Evolutionary conservation across 2,888 invertebrate genomes (phyloP).

Genomic region (Thymelicus sylvestris): DNA sequence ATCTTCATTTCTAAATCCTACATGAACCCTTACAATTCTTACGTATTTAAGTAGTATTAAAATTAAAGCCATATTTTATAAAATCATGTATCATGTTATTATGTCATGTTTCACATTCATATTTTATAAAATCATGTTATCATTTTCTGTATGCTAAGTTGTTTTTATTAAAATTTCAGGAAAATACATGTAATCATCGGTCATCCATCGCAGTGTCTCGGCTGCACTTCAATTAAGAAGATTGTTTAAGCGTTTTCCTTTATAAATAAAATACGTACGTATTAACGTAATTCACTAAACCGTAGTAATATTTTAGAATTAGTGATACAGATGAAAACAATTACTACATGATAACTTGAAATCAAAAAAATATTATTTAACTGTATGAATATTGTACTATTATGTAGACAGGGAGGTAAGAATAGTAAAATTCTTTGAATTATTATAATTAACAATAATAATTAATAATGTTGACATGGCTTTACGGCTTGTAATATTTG

Average conservation of each 20-base stretch:
- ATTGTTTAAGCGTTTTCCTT: slow-evolving; percentile 37
- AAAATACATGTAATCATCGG: slow-evolving; percentile 72
- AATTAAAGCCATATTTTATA: not conserved
- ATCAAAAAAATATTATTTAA: slow-evolving; percentile 4
- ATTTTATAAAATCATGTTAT: not conserved
- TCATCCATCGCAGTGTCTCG: slow-evolving; percentile 57
- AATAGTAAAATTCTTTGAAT: not conserved
- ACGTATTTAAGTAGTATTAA: not conserved
- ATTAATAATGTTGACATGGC: slow-evolving; percentile 43
- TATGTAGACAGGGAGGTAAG: not conserved
- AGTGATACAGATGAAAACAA: slow-evolving; percentile 6
- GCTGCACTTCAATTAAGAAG: slow-evolving; percentile 57
- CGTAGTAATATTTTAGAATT: slow-evolving; percentile 27
- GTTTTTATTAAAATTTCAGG: slow-evolving; percentile 59
- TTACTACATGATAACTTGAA: slow-evolving; percentile 12
- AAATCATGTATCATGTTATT: not conserved
- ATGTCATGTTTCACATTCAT: not conserved
- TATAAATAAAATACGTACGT: slow-evolving; percentile 24
- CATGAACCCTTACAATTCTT: not conserved
- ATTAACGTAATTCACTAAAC: slow-evolving; percentile 29
- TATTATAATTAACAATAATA: slow-evolving; percentile 31
- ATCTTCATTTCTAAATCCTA: not conserved
- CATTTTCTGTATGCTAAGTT: not conserved
- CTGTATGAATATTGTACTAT: slow-evolving; percentile 3
- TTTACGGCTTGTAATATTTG: slow-evolving; percentile 33